Evolutionary conservation across 2,113 vertebrate species (phyloP).

Genomic region (Lophius piscatorius): DNA sequence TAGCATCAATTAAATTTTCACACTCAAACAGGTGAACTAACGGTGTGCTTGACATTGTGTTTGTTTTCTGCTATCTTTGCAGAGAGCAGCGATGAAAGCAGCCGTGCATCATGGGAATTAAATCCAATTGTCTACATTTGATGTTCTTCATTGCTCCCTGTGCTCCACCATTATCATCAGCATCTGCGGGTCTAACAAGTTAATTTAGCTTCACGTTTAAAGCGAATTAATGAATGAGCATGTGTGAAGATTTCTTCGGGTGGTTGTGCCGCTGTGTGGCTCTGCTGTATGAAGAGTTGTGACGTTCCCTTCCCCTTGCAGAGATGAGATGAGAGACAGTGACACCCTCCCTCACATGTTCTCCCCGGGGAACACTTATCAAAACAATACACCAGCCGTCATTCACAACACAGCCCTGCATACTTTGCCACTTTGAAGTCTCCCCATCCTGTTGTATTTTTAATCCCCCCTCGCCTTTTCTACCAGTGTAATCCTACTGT

Average conservation of each 20-base stretch:
- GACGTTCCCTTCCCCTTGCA: constrained; percentile 34
- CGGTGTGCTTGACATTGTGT: too few relatives aligned
- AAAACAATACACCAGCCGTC: constrained; percentile 72
- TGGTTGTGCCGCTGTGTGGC: constrained; percentile 7
- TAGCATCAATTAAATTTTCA: too few relatives aligned
- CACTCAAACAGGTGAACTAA: too few relatives aligned
- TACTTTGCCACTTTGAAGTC: constrained; percentile 65
- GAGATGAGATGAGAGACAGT: constrained; percentile 59
- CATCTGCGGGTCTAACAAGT: constrained; percentile 41
- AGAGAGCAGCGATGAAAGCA: too few relatives aligned
- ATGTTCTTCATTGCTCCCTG: too few relatives aligned
- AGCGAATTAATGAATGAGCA: constrained; percentile 50
- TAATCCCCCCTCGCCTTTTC: constrained; percentile 44
- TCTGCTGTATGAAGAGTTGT: constrained; percentile 23
- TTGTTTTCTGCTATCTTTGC: too few relatives aligned
- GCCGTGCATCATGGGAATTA: too few relatives aligned
- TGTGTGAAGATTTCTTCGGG: background rate
- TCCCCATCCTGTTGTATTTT: constrained; percentile 55
- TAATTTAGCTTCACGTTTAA: constrained; percentile 52
- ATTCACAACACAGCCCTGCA: constrained; percentile 54
- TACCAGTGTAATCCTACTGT: constrained; percentile 56
- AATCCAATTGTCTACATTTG: too few relatives aligned
- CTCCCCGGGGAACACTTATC: constrained; percentile 74
- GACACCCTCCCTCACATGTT: constrained; percentile 55
- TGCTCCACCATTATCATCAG: too few relatives aligned